Base-by-base conservation (phyloP, 2,113 vertebrate species). In the Dromaius novaehollandiae region DNA sequence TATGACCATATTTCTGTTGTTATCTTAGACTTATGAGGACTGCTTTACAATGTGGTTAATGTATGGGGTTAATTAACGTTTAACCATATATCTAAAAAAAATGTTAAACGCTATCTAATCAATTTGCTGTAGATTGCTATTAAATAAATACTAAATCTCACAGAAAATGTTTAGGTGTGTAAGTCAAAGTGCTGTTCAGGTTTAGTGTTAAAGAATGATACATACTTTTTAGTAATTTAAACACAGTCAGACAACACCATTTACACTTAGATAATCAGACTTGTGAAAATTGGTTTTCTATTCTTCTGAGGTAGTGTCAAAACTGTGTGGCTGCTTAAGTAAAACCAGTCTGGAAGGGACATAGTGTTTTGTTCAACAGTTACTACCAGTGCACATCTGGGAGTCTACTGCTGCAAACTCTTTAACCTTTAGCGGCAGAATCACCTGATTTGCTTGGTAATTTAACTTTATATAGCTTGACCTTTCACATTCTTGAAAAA, bases 51-150 rank as follows among this genome's bases (percentile, higher is more conserved):
- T 96, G 42, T 42, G 42, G 42, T 42, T 42, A 42, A 42, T 42
- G 42, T 42, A 42, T 42, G 42, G 11, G 42, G 42, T 97, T 96
- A 97, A 97, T 96, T 97, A 98, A 40, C 86, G 70, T 96, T 97
- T 97, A 97, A 90, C 69, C 77, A 89, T 40, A 55, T 75, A 95
- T 96, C 84, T 92, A 90, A 97, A 95, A 97, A 97, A 96, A 95
- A 92, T 97, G 93, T 89, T 97, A 97, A 97, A 91, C 92, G 80
- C 85, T 93, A 88, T 92, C 66, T 95, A 94, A 95, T 98, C 96
- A 97, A 94, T 95, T 97, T 95, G 68, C 75, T 95, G 91, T 95
- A 97, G 97, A 96, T 95, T 95, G 91, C 94, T 97, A 63, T 97
- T 95, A 97, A 98, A 96, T 90, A 97, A 95, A 38, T 38, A 38